phyloP scores from a whole-genome alignment of 2,888 invertebrate species.

The Gibbula magus region DNA sequence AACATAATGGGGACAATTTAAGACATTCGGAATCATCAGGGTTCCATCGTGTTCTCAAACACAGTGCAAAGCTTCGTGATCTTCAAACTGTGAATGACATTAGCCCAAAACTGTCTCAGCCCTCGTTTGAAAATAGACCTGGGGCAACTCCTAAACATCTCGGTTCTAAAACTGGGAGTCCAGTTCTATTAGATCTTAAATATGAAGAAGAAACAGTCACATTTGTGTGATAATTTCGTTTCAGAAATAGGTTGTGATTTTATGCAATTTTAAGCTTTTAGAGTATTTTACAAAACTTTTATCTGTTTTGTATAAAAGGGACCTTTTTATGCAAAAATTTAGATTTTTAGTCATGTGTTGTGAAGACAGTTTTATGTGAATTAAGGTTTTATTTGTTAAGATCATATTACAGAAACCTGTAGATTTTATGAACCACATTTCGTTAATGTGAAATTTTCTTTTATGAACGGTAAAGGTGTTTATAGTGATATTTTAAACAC shows the following conservation, averaged over 20 bases:
- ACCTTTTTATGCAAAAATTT: no score
- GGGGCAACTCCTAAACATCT: background rate
- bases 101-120: background rate
- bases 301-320: no score
- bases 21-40: background rate
- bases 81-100: background rate
- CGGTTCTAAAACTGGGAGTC: conserved; percentile 21
- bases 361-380: no score
- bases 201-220: conserved; percentile 37
- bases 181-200: conserved; percentile 33
- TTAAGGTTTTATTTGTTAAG: no score
- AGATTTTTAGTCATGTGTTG: no score
- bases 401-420: no score
- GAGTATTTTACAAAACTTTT: no score
- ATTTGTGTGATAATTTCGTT: conserved; percentile 32
- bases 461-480: no score
- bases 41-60: background rate
- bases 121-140: background rate
- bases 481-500: no score
- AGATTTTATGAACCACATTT: no score
- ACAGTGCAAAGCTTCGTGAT: background rate
- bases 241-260: background rate
- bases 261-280: no score
- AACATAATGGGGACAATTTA: background rate
- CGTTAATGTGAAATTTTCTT: no score